A percentile compares a stretch with the other conserved stretches of the same genome.
phyloP scores from a whole-genome alignment of 2,113 vertebrate genomes.

The Limanda limanda region DNA sequence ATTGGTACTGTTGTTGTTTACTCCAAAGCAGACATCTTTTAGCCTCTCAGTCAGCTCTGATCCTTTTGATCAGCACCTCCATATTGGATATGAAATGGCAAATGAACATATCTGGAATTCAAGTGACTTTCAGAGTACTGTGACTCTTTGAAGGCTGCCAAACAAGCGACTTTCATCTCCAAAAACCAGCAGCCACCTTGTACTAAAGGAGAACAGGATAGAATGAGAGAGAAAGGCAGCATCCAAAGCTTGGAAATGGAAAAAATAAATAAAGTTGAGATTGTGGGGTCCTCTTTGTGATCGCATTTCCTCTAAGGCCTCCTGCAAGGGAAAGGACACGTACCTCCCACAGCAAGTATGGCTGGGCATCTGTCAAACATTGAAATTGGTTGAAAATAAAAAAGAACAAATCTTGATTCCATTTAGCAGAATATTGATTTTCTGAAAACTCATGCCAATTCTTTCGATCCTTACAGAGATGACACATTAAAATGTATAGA shows the following conservation, averaged over 20 bases:
- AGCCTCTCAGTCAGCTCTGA: constrained; percentile 60
- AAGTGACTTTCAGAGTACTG: constrained; percentile 63
- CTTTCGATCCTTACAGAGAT: not conserved
- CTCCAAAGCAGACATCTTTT: constrained; percentile 67
- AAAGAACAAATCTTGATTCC: not conserved
- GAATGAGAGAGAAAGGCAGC: constrained; percentile 58
- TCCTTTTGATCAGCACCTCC: constrained; percentile 78
- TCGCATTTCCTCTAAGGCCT: constrained; percentile 48
- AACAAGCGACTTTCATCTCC: constrained; percentile 83
- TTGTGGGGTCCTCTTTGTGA: constrained; percentile 59
- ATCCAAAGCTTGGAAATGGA: constrained; percentile 41
- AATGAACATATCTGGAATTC: constrained; percentile 69
- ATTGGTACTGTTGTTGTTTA: constrained; percentile 69
- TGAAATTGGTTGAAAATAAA: constrained; percentile 15
- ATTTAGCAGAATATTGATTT: constrained; percentile 49
- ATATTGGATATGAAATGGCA: constrained; percentile 71
- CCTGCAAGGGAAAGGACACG: constrained; percentile 61
- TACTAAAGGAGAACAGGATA: constrained; percentile 66
- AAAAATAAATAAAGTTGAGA: constrained; percentile 19
- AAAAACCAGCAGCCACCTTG: constrained; percentile 69
- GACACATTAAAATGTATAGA: not conserved
- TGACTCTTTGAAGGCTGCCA: constrained; percentile 82
- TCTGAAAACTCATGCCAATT: constrained; percentile 10
- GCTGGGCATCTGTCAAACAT: constrained; percentile 49
- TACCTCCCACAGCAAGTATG: constrained; percentile 38